phyloP scores from a whole-genome alignment of 2,113 vertebrate genomes.

The Ochotona curzoniae region DNA sequence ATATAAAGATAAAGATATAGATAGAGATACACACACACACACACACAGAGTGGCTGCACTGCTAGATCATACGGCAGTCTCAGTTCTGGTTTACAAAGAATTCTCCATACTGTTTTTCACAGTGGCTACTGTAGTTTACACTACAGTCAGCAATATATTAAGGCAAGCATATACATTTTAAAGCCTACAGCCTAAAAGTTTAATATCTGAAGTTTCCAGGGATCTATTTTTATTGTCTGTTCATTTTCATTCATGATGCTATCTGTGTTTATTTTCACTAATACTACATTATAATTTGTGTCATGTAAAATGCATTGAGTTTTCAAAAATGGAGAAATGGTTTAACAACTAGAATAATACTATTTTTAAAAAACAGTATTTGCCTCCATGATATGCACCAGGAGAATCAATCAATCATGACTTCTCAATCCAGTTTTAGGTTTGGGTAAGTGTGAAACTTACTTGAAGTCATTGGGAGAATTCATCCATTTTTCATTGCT shows the following conservation, averaged over 20 bases:
- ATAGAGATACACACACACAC: too few relatives aligned
- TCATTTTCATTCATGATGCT: neutral
- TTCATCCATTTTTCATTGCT: neutral
- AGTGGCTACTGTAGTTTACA: too few relatives aligned
- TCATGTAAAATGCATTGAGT: neutral
- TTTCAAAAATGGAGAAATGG: neutral
- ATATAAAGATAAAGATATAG: too few relatives aligned
- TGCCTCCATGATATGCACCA: neutral
- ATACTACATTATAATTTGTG: neutral
- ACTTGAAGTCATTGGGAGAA: neutral
- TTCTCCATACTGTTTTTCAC: too few relatives aligned
- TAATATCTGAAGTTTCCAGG: neutral
- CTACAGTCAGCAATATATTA: too few relatives aligned
- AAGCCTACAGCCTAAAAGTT: neutral
- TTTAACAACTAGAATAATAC: neutral
- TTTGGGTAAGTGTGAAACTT: neutral
- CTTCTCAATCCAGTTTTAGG: neutral
- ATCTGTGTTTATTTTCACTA: neutral
- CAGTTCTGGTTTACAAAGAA: too few relatives aligned
- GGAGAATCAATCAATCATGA: neutral
- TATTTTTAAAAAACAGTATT: conserved; percentile 8
- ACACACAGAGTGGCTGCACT: too few relatives aligned
- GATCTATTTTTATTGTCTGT: neutral
- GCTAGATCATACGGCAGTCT: too few relatives aligned
- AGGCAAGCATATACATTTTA: neutral